Evolutionary conservation across 2,888 invertebrate genomes (phyloP).

Genomic region (Monopis laevigella): DNA sequence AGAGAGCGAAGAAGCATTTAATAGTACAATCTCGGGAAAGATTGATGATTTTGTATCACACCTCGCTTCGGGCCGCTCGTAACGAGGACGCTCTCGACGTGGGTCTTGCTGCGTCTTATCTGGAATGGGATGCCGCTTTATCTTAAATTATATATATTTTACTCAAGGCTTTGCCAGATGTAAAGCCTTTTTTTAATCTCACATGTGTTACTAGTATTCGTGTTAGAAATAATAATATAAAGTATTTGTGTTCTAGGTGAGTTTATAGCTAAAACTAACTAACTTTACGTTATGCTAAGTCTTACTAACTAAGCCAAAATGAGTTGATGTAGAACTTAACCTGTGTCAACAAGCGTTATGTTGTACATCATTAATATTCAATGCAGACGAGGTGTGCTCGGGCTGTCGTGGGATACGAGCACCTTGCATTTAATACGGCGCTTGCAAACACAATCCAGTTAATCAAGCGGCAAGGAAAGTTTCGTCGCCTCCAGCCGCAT

Average conservation of each 20-base stretch:
- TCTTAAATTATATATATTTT: slow-evolving; percentile 68
- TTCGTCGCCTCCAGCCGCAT: slow-evolving; percentile 29
- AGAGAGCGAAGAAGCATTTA: slow-evolving; percentile 66
- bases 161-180: slow-evolving; percentile 54
- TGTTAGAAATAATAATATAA: no score
- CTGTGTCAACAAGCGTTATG: no score
- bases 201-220: no score
- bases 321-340: no score
- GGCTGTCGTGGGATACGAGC: slow-evolving; percentile 23
- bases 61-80: slow-evolving; percentile 66
- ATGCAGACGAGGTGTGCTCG: slow-evolving; percentile 22
- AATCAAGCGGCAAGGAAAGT: slow-evolving; percentile 38
- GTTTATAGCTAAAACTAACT: no score
- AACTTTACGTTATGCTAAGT: no score
- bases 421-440: slow-evolving; percentile 34
- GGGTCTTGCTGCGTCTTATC: slow-evolving; percentile 63
- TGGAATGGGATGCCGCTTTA: slow-evolving; percentile 63
- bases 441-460: slow-evolving; percentile 49
- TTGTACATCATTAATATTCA: slow-evolving; percentile 25
- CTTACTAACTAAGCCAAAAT: no score
- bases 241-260: no score
- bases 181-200: slow-evolving; percentile 32
- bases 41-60: slow-evolving; percentile 69
- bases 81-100: slow-evolving; percentile 62
- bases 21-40: slow-evolving; percentile 66